Conservation (phyloP, 2,888 invertebrate species). For the Pyralis farinalis region DNA sequence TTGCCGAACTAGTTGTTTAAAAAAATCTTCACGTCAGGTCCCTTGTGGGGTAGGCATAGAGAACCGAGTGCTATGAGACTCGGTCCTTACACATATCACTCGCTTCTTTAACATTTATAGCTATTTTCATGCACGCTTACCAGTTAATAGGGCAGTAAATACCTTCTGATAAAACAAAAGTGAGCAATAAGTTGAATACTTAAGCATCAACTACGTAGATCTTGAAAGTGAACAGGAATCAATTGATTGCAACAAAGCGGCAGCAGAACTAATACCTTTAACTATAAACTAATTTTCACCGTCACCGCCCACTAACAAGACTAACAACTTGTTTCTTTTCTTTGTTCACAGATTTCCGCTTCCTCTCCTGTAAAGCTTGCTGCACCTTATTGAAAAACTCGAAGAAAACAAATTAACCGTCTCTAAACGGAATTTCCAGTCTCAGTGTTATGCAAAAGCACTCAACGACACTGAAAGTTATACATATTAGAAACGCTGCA, state of each 20-base stretch:
- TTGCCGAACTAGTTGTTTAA: no score
- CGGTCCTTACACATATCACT: no score
- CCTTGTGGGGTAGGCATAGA: no score
- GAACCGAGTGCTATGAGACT: no score
- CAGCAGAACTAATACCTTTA: slow-evolving; percentile 17
- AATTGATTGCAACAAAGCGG: neutral
- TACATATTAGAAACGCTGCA: slow-evolving; percentile 9
- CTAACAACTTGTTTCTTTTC: slow-evolving; percentile 61
- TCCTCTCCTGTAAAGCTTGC: slow-evolving; percentile 41
- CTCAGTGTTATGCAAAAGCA: slow-evolving; percentile 20
- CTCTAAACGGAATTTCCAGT: slow-evolving; percentile 20
- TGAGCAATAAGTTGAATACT: no score
- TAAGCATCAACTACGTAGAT: no score
- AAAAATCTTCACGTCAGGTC: no score
- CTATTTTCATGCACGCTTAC: no score
- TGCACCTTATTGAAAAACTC: slow-evolving; percentile 34
- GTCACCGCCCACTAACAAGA: slow-evolving; percentile 50
- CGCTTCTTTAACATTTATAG: no score
- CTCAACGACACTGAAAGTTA: slow-evolving; percentile 25
- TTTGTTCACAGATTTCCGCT: slow-evolving; percentile 70
- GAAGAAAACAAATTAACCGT: slow-evolving; percentile 28
- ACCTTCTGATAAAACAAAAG: no score
- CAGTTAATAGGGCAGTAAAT: no score
- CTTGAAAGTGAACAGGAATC: no score
- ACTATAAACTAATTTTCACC: slow-evolving; percentile 45